These are phyloP conservation scores for Rhagonycha fulva DNA, from an alignment of 2,888 invertebrate genomes.

Conservation along the genomic window DNA sequence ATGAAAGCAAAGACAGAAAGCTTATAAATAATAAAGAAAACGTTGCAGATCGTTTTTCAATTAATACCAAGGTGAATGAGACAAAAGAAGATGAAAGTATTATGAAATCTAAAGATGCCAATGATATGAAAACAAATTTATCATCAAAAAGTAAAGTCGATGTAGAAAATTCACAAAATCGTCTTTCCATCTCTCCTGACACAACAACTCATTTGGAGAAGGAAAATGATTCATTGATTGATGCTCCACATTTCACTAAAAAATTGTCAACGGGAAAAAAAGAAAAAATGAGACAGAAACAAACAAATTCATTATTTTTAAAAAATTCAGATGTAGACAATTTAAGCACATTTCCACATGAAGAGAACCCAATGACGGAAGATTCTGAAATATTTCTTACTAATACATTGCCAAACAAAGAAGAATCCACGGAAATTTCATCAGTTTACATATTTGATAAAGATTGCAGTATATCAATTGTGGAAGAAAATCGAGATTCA, in stretches of 20 bases:
- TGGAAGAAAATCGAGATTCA: neutral
- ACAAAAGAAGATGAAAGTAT: too few relatives aligned
- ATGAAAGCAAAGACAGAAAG: too few relatives aligned
- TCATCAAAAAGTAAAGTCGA: neutral
- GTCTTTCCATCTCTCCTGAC: neutral
- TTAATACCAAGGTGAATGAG: too few relatives aligned
- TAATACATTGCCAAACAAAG: neutral
- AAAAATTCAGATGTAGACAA: neutral
- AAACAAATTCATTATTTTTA: neutral
- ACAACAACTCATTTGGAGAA: neutral
- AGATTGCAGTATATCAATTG: neutral
- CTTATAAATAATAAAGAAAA: neutral
- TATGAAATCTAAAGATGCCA: too few relatives aligned
- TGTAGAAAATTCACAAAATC: neutral
- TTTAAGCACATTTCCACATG: neutral
- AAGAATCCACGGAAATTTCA: neutral
- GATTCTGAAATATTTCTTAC: neutral
- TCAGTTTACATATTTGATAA: neutral
- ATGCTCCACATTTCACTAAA: too few relatives aligned
- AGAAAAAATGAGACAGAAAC: neutral
- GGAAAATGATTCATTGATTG: too few relatives aligned
- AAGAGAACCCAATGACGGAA: neutral
- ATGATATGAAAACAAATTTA: too few relatives aligned
- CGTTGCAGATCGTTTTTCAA: neutral
- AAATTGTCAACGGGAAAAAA: neutral